phyloP scores from a whole-genome alignment of 2,888 invertebrate species.

The Ischnus inquisitorius region DNA sequence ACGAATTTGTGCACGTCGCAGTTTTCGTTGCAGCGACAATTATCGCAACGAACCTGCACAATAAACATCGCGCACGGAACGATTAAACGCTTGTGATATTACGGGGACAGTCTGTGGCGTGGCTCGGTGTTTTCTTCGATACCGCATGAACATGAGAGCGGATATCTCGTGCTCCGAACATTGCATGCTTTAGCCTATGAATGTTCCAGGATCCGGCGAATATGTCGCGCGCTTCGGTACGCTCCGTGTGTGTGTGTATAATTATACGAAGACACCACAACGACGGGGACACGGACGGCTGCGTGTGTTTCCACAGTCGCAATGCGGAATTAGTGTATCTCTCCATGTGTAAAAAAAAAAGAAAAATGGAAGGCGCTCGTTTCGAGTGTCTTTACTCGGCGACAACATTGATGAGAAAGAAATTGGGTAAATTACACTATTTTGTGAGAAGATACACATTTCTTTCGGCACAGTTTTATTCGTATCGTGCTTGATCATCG shows the following conservation, averaged over 20 bases:
- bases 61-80: constrained; percentile 3
- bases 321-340: constrained; percentile 39
- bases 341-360: constrained; percentile 11
- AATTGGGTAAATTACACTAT: not conserved
- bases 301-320: constrained; percentile 10
- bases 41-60: not conserved
- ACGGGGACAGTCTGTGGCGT: constrained; percentile 3
- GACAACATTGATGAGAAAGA: constrained; percentile 20
- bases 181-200: not conserved
- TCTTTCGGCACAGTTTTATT: not conserved
- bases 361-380: not conserved
- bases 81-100: constrained; percentile 1
- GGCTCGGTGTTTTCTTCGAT: not conserved
- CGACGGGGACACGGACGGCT: constrained; percentile 11
- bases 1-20: constrained; percentile 53
- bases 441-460: not conserved
- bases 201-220: constrained; percentile 23
- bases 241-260: not conserved
- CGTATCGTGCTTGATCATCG: not conserved
- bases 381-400: not conserved
- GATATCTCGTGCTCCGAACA: not conserved
- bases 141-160: constrained; percentile 12
- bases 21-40: constrained; percentile 30
- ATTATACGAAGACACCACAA: constrained; percentile 22
- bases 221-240: constrained; percentile 10